Conservation (phyloP, 2,113 vertebrate genomes). For the Trichomycterus rosablanca region DNA sequence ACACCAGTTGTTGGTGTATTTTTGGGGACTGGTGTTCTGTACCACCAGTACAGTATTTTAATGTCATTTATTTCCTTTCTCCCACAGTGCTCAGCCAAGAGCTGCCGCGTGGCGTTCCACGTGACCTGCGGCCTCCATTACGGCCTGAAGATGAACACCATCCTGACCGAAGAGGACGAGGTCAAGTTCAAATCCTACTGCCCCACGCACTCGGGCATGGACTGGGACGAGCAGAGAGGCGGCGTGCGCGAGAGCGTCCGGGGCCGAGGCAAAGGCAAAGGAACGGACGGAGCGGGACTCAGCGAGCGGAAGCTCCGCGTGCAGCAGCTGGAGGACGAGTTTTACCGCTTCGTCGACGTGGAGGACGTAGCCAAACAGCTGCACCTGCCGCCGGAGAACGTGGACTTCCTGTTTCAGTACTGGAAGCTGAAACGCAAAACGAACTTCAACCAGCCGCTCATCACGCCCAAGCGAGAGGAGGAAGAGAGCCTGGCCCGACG, state of each 20-base stretch:
- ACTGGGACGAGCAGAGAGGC: constrained; percentile 43
- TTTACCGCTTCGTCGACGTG: constrained; percentile 82
- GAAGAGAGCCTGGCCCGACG: constrained; percentile 90
- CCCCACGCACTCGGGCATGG: constrained; percentile 80
- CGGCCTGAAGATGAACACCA: constrained; percentile 90
- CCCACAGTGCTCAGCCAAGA: constrained; percentile 89
- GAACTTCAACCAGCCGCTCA: constrained; percentile 91
- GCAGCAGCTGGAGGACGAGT: constrained; percentile 91
- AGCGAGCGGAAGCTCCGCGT: constrained; percentile 88
- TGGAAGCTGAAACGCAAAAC: constrained; percentile 95
- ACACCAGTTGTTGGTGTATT: no score
- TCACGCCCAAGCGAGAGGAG: constrained; percentile 93
- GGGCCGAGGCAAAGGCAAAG: constrained; percentile 45
- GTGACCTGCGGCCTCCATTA: constrained; percentile 90
- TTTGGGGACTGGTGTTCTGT: no score
- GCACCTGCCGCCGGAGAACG: constrained; percentile 71
- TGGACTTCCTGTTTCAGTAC: constrained; percentile 92
- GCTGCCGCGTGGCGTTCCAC: constrained; percentile 91
- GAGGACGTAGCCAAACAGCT: constrained; percentile 76
- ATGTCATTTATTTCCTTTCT: neutral
- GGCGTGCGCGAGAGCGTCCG: constrained; percentile 47
- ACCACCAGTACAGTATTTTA: no score
- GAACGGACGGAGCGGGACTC: constrained; percentile 61
- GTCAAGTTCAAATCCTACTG: constrained; percentile 98
- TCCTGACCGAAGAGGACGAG: constrained; percentile 87